Base-by-base conservation (phyloP, 2,113 vertebrate genomes). In the Nyctereutes procyonoides region DNA sequence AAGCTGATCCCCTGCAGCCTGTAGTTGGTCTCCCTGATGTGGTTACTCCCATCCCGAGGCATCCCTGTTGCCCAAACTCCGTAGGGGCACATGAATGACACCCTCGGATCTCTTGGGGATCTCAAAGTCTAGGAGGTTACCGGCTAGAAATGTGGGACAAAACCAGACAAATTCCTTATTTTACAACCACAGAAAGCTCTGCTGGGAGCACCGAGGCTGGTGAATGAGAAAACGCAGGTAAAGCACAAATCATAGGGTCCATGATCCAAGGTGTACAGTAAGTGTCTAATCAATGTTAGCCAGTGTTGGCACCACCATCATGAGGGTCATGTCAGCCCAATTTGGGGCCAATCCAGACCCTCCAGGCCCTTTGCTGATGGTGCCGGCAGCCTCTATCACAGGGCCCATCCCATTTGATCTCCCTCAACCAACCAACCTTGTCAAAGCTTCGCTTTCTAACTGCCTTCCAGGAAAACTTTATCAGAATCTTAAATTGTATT, bases 351-450 rank as follows among this genome's bases (percentile, higher is more conserved):
- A 8, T 4, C 48, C 67, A 60, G 19, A 35, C 24, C 63, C 43
- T 16, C 0, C n/a, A 4, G 15, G 0, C 0, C 74, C 8, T 5
- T 9, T 0, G 4, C 19, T 8, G 4, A 32, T n/a, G 35, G 15
- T 24, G 60, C 55, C 20, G 3, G 88, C 15, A 30, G 1, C 22
- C n/a, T 2, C 24, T 2, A 5, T 17, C 7, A 4, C 32, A 17
- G 10, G 63, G 19, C 26, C 48, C 74, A 14, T 20, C 10, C 43
- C 71, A 55, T 17, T 22, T 19, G 17, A 19, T 60, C 58, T 19
- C 20, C 17, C 83, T 60, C 43, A 30, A 11, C n/a, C 60, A 53
- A 15, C 35, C 8, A 1, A 35, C 84, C 58, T 71, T 87, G 38
- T 88, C 69, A 67, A 96, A 35, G 26, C 71, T 55, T 82, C 28